These are phyloP conservation scores for Sinella curviseta DNA, from an alignment of 1,140 invertebrate species.

Conservation along the genomic window DNA sequence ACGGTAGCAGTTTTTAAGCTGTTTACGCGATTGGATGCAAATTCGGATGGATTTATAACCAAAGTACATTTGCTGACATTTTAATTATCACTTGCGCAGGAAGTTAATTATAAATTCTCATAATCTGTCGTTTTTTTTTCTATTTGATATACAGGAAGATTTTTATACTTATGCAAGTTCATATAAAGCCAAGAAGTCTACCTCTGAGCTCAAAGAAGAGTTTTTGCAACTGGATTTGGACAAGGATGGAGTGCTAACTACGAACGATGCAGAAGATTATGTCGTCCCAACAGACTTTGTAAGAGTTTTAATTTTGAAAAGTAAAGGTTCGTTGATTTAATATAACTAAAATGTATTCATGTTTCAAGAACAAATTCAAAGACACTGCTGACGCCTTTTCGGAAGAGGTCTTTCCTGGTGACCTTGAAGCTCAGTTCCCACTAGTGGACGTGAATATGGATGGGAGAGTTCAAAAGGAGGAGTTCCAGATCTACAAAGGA, in stretches of 20 bases:
- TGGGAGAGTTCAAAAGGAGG: not conserved
- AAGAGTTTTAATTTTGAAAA: not conserved
- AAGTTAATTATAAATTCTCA: not conserved
- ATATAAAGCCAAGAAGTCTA: not conserved
- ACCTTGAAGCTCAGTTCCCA: not conserved
- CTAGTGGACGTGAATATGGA: not conserved
- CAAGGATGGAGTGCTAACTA: conserved; percentile 6
- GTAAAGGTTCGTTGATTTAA: not conserved
- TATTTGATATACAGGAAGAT: not conserved
- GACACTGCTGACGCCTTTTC: not conserved
- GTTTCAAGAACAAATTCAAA: not conserved
- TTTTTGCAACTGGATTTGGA: not conserved
- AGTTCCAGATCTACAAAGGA: not conserved
- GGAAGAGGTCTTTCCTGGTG: not conserved
- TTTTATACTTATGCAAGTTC: not conserved
- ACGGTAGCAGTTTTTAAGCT: not conserved
- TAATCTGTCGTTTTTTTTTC: too few species aligned
- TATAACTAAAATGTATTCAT: not conserved
- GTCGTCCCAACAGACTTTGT: not conserved
- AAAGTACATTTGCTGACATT: not conserved
- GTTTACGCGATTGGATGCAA: not conserved
- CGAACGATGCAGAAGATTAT: not conserved
- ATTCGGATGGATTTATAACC: conserved; percentile 7
- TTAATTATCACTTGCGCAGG: not conserved
- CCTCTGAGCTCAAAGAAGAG: not conserved